Conservation (phyloP, 2,888 invertebrate genomes). For the Balanococcus diminutus region DNA sequence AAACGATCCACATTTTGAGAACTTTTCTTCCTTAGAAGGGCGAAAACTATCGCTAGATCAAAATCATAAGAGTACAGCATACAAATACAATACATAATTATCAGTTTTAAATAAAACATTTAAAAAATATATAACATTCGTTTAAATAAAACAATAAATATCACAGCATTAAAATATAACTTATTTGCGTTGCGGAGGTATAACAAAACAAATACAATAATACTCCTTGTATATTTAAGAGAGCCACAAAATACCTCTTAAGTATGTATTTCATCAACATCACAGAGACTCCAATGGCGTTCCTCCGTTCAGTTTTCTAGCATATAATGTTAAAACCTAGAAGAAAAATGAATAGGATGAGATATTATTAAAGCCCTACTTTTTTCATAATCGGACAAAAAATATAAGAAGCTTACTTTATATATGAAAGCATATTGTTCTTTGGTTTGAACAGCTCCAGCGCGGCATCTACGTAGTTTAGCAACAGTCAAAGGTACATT, state of each 20-base stretch:
- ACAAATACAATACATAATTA: background rate
- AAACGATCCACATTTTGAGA: no score
- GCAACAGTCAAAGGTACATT: constrained; percentile 88
- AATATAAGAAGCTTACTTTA: constrained; percentile 68
- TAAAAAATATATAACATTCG: constrained; percentile 3
- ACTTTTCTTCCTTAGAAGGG: no score
- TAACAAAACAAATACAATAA: background rate
- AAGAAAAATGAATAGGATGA: background rate
- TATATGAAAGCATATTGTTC: constrained; percentile 93
- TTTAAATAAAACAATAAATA: constrained; percentile 32
- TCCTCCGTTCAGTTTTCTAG: constrained; percentile 47
- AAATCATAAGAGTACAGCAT: background rate
- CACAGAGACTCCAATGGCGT: constrained; percentile 50
- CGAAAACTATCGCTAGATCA: no score
- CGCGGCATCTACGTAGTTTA: constrained; percentile 81
- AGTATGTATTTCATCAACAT: background rate
- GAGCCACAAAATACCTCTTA: background rate
- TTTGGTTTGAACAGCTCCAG: constrained; percentile 86
- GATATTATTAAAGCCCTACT: no score
- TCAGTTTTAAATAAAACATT: background rate
- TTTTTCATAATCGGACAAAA: no score
- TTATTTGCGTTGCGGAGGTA: background rate
- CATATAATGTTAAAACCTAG: constrained; percentile 48
- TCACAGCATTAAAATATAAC: constrained; percentile 35
- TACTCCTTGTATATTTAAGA: background rate